Evolutionary conservation across 2,797 vertebrate genomes (phyloP).

Genomic region (Takifugu ocellatus): DNA sequence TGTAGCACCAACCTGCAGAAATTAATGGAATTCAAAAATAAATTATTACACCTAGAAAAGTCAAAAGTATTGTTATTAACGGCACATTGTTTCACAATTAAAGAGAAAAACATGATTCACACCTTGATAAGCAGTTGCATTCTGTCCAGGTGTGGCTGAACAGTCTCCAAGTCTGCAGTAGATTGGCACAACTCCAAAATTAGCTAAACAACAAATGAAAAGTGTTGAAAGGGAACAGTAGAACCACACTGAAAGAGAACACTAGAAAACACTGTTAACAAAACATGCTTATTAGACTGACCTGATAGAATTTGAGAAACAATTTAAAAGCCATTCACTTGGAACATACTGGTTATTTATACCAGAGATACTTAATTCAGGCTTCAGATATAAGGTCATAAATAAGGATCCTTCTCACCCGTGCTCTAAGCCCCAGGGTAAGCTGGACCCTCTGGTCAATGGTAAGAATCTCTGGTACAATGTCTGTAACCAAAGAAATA

Average conservation of each 20-base stretch:
- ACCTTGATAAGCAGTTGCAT: slow-evolving; percentile 34
- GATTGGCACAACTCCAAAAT: slow-evolving; percentile 53
- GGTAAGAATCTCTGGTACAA: slow-evolving; percentile 67
- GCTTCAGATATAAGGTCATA: not conserved
- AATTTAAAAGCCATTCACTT: no score
- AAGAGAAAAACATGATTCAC: slow-evolving; percentile 11
- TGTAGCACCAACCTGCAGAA: slow-evolving; percentile 33
- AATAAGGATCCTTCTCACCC: slow-evolving; percentile 49
- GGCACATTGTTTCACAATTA: not conserved
- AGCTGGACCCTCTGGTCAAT: slow-evolving; percentile 67
- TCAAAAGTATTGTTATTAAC: not conserved
- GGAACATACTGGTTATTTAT: not conserved
- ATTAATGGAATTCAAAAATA: not conserved
- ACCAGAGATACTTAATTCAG: no score
- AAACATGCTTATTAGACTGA: no score
- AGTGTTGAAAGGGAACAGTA: slow-evolving; percentile 3
- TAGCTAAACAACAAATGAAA: slow-evolving; percentile 31
- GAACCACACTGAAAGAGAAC: not conserved
- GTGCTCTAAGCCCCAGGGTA: slow-evolving; percentile 72
- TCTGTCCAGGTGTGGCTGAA: slow-evolving; percentile 57
- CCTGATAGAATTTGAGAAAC: no score
- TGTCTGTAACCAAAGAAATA: slow-evolving; percentile 61
- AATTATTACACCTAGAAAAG: not conserved
- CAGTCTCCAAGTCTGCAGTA: slow-evolving; percentile 12
- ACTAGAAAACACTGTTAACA: no score